These are phyloP conservation scores for Drosophila differens DNA, from an alignment of 2,888 invertebrate genomes.

Conservation along the genomic window DNA sequence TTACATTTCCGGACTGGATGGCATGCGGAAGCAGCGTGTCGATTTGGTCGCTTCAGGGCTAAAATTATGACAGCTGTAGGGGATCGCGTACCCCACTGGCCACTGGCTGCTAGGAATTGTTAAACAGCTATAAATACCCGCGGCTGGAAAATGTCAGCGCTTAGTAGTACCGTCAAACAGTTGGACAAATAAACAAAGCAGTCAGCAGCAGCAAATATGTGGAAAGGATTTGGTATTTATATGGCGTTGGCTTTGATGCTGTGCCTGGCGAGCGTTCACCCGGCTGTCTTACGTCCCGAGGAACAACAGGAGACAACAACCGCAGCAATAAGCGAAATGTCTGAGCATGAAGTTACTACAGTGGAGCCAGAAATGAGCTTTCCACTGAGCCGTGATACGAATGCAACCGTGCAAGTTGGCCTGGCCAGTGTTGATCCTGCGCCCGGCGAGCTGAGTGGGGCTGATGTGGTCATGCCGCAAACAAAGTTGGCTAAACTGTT, in stretches of 20 bases:
- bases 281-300: slow-evolving; percentile 57
- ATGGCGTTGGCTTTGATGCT: slow-evolving; percentile 32
- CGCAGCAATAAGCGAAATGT: background rate
- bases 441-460: slow-evolving; percentile 38
- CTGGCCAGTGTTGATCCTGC: slow-evolving; percentile 59
- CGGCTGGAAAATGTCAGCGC: slow-evolving; percentile 37
- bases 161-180: slow-evolving; percentile 61
- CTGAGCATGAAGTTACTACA: slow-evolving; percentile 28
- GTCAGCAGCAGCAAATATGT: slow-evolving; percentile 52
- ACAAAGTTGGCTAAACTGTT: slow-evolving; percentile 72
- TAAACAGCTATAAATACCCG: slow-evolving; percentile 52
- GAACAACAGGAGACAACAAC: slow-evolving; percentile 43
- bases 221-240: slow-evolving; percentile 47
- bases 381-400: slow-evolving; percentile 62
- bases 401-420: slow-evolving; percentile 56
- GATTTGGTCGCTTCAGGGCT: slow-evolving; percentile 70
- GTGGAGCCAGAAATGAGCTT: slow-evolving; percentile 30
- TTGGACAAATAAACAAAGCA: slow-evolving; percentile 25
- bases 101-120: slow-evolving; percentile 11
- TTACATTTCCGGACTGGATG: slow-evolving; percentile 74
- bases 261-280: slow-evolving; percentile 41
- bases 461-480: slow-evolving; percentile 3
- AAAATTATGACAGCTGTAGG: slow-evolving; percentile 73
- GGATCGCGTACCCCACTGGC: slow-evolving; percentile 8
- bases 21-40: slow-evolving; percentile 71